phyloP scores from a whole-genome alignment of 2,888 invertebrate species.

The Blastobasis adustella region DNA sequence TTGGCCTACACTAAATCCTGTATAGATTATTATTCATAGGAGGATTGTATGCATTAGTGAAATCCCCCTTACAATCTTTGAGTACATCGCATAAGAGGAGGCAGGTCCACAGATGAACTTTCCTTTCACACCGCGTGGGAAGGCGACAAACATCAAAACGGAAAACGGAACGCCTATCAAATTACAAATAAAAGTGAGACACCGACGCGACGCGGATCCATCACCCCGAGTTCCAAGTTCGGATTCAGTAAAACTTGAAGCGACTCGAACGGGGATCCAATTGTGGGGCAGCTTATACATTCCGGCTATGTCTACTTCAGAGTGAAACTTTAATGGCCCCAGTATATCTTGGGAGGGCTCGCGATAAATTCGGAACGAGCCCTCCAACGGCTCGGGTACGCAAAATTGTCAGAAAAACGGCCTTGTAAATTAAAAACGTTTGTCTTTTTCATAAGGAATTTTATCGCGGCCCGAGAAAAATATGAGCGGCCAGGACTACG shows the following conservation, averaged over 20 bases:
- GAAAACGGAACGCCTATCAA: too few species aligned
- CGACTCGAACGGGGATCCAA: slow-evolving; percentile 29
- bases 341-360: slow-evolving; percentile 30
- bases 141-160: too few species aligned
- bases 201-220: slow-evolving; percentile 21
- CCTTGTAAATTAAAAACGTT: slow-evolving; percentile 27
- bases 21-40: too few species aligned
- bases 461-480: slow-evolving; percentile 1
- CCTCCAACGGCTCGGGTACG: slow-evolving; percentile 20
- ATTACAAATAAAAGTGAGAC: too few species aligned
- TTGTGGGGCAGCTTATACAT: slow-evolving; percentile 36
- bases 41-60: too few species aligned
- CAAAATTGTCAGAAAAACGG: slow-evolving; percentile 23
- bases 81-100: too few species aligned
- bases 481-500: too few species aligned
- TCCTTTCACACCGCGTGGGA: too few species aligned
- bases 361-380: slow-evolving; percentile 37
- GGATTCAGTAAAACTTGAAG: slow-evolving; percentile 33
- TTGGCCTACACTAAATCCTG: too few species aligned
- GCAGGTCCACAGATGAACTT: too few species aligned
- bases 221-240: slow-evolving; percentile 33
- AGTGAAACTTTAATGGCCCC: slow-evolving; percentile 49
- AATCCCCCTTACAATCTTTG: too few species aligned
- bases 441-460: slow-evolving; percentile 12
- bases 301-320: slow-evolving; percentile 23